phyloP scores from a whole-genome alignment of 2,797 vertebrate genomes.

The Champsocephalus gunnari region DNA sequence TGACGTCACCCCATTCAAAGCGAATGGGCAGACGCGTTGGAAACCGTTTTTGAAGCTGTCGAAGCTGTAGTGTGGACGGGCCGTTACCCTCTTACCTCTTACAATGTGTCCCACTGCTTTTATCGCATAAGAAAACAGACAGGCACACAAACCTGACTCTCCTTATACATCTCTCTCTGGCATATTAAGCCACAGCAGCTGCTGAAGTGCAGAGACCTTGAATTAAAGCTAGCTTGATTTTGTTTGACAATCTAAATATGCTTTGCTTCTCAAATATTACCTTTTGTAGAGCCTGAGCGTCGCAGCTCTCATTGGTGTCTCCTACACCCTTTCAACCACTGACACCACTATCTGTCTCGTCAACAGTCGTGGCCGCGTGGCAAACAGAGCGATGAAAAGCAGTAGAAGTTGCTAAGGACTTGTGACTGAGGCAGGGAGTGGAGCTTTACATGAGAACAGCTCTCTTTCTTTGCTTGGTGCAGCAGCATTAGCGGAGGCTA shows the following conservation, averaged over 20 bases:
- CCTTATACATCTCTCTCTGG: conserved; percentile 22
- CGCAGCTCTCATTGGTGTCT: conserved; percentile 59
- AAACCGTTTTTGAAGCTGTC: too few relatives aligned
- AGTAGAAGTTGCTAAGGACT: conserved; percentile 67
- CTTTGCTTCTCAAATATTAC: conserved; percentile 69
- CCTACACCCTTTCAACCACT: conserved; percentile 58
- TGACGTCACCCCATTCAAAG: too few relatives aligned
- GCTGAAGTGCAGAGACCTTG: conserved; percentile 71
- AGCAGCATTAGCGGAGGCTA: conserved; percentile 36
- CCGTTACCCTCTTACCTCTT: conserved; percentile 33
- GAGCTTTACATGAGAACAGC: conserved; percentile 51
- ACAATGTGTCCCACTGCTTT: conserved; percentile 49
- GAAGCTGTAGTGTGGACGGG: too few relatives aligned
- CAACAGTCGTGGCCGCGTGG: conserved; percentile 65
- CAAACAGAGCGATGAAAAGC: conserved; percentile 70
- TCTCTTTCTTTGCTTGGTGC: conserved; percentile 38
- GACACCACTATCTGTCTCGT: conserved; percentile 72
- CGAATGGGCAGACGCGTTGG: too few relatives aligned
- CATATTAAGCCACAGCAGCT: conserved; percentile 59
- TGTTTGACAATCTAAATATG: conserved; percentile 87
- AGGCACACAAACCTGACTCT: conserved; percentile 16
- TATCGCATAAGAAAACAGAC: conserved; percentile 63
- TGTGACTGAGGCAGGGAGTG: conserved; percentile 64
- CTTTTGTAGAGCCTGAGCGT: conserved; percentile 55
- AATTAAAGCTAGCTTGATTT: conserved; percentile 86